Evolutionary conservation across 2,888 invertebrate genomes (phyloP), one percentile per base, ranked within the genome.

Genomic region (Noctua pronuba): DNA sequence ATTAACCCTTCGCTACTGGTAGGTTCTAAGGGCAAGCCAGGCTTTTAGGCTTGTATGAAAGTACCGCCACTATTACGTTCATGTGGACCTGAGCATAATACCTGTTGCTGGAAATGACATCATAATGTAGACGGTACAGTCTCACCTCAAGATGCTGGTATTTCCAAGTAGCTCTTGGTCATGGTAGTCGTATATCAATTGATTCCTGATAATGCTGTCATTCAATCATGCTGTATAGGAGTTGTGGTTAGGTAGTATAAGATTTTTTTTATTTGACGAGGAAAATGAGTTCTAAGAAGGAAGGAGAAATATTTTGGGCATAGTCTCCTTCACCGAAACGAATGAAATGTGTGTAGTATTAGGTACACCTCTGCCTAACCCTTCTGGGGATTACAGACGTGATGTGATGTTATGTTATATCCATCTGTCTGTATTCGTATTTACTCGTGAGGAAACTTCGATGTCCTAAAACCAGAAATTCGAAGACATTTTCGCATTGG

Each of bases 141-240:
- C 10, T n/a, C 7, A 69, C 21, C 65, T 55, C 44, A 52, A 35
- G 44, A 55, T 46, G 13, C 60, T 35, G 38, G 46, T 55, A 65
- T 38, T 55, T 78, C 16, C 38, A 64, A 38, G 46, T 55, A 21
- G 35, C 24, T 18, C 8, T 24, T 58, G n/a, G 46, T 66, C 49
- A 52, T n/a, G 13, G 28, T 64, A 44, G 38, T 78, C 70, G 4
- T 10, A 13, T 70, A 2, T 52, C 35, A 18, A 38, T 76, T 28
- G 5, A 28, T 44, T 77, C 44, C 35, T 77, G 52, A 44, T 52
- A 62, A 70, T 24, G 28, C 1, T 65, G 49, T 62, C 35, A 70
- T 70, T 77, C 28, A 62, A 69, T 68, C n/a, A 35, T 62, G 21
- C 21, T 11, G 31, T 21, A 16, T 2, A 28, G 6, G 16, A 58